phyloP scores from a whole-genome alignment of 2,888 invertebrate species.

The Ormyrus thymus region DNA sequence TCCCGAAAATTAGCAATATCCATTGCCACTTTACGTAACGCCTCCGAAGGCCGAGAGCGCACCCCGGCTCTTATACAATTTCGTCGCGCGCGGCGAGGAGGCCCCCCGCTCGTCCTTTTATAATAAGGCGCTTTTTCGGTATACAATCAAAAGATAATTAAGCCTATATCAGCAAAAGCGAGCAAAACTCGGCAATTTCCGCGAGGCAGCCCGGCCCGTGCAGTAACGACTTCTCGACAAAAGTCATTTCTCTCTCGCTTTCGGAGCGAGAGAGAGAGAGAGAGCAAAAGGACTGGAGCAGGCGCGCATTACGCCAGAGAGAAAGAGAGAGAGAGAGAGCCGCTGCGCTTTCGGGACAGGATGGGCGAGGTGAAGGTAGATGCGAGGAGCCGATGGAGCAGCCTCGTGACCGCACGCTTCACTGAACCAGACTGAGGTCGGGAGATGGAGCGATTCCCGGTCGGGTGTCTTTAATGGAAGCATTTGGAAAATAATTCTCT shows the following conservation, averaged over 20 bases:
- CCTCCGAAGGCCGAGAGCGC: background rate
- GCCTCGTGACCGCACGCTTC: too few species aligned
- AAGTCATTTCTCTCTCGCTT: constrained; percentile 32
- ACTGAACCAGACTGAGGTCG: too few species aligned
- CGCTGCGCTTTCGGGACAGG: background rate
- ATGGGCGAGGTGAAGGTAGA: background rate
- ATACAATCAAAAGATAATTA: constrained; percentile 53
- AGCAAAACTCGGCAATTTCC: constrained; percentile 3
- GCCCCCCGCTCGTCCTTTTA: background rate
- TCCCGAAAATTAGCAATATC: constrained; percentile 16
- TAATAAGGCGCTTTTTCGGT: constrained; percentile 7
- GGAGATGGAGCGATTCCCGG: too few species aligned
- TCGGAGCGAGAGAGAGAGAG: too few species aligned
- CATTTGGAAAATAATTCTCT: too few species aligned
- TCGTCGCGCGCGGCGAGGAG: background rate
- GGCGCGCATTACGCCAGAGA: too few species aligned
- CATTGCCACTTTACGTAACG: constrained; percentile 15
- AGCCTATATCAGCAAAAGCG: constrained; percentile 38
- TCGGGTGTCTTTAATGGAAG: too few species aligned
- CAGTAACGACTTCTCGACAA: constrained; percentile 47
- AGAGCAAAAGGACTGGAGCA: too few species aligned
- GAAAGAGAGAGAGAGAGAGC: background rate
- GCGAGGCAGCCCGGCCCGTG: background rate
- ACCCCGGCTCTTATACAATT: background rate
- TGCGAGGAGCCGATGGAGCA: too few species aligned